phyloP scores from a whole-genome alignment of 2,113 vertebrate species.

The Rattus rattus region DNA sequence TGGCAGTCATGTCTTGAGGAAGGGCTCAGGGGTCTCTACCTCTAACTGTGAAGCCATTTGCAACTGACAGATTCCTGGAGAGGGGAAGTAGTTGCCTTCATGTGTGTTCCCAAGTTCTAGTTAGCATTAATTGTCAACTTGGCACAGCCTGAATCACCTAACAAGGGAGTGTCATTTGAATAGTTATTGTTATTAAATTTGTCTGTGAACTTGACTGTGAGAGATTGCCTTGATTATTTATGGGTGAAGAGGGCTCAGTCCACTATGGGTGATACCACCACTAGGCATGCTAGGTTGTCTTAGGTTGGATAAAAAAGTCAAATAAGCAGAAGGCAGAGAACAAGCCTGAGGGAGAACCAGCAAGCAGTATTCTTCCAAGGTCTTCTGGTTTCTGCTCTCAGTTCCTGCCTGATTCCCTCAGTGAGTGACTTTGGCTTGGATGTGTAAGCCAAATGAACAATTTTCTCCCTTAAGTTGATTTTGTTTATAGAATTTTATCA shows the following conservation, averaged over 20 bases:
- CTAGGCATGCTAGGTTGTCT: not conserved
- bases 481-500: not conserved
- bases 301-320: not conserved
- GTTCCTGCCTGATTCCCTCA: not conserved
- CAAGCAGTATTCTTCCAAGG: not conserved
- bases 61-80: not conserved
- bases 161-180: not conserved
- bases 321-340: not conserved
- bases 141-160: not conserved
- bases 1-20: no score
- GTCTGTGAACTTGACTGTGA: not conserved
- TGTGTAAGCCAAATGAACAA: not conserved
- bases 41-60: not conserved
- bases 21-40: not conserved
- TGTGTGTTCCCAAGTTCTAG: not conserved
- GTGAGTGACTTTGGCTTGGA: no score
- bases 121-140: not conserved
- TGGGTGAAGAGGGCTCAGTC: no score
- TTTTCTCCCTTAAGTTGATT: not conserved
- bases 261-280: no score
- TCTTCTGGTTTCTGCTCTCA: not conserved
- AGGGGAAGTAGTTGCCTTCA: not conserved
- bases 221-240: not conserved
- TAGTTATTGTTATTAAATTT: not conserved
- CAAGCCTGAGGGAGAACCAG: not conserved